phyloP scores from a whole-genome alignment of 1,140 invertebrate species.

The Macrobrachium nipponense region DNA sequence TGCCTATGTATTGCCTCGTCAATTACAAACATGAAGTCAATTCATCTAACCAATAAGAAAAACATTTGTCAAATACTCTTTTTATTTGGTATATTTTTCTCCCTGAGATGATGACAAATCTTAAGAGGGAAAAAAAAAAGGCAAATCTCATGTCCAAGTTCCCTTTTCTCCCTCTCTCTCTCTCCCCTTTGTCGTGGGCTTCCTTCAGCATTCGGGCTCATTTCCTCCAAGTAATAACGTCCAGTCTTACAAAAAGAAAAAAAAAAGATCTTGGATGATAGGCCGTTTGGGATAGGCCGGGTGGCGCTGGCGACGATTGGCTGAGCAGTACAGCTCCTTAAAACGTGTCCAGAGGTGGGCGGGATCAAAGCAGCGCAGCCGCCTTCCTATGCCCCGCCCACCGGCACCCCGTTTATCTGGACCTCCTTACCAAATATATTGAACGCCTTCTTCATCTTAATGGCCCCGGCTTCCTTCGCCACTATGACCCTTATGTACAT shows the following conservation, averaged over 20 bases:
- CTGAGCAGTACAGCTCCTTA: constrained; percentile 45
- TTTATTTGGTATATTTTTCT: too few relatives aligned
- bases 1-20: constrained; percentile 6
- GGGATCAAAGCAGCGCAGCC: constrained; percentile 51
- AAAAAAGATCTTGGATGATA: constrained; percentile 51
- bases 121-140: too few relatives aligned
- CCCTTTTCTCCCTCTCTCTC: too few relatives aligned
- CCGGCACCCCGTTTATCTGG: constrained; percentile 49
- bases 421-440: constrained; percentile 62
- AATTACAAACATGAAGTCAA: too few relatives aligned
- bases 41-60: too few relatives aligned
- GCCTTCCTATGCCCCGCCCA: constrained; percentile 38
- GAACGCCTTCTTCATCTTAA: constrained; percentile 63
- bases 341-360: constrained; percentile 32
- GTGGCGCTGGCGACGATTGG: constrained; percentile 53
- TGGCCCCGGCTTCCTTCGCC: constrained; percentile 57
- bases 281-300: constrained; percentile 53
- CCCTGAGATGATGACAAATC: too few relatives aligned
- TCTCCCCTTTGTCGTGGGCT: not conserved
- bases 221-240: constrained; percentile 60
- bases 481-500: constrained; percentile 60
- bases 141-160: too few relatives aligned
- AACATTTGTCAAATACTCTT: too few relatives aligned
- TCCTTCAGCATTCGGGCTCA: constrained; percentile 50
- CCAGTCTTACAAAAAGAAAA: constrained; percentile 38